These are phyloP conservation scores for Propithecus perrieri DNA, from an alignment of 2,797 vertebrate species.

Conservation along the genomic window DNA sequence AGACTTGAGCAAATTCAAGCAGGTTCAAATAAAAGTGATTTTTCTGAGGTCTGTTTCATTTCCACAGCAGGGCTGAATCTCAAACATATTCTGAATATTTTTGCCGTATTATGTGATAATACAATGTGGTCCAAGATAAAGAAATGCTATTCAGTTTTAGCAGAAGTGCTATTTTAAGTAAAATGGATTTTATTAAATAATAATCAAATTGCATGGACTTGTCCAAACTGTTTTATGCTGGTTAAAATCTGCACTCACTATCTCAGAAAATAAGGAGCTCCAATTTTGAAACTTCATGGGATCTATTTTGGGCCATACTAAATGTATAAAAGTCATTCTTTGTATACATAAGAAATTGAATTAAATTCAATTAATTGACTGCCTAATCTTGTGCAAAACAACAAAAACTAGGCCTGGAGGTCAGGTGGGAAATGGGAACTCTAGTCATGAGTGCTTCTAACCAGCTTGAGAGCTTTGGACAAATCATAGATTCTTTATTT, in stretches of 20 bases:
- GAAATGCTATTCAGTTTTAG: conserved; percentile 1
- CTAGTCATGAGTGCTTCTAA: not conserved
- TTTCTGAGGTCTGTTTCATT: not conserved
- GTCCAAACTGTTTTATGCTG: not conserved
- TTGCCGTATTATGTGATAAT: not conserved
- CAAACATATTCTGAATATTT: conserved; percentile 28
- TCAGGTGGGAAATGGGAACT: not conserved
- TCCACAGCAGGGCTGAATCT: not conserved
- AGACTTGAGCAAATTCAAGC: not conserved
- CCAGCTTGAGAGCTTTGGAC: not conserved
- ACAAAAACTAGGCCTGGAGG: not conserved
- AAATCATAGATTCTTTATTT: not conserved
- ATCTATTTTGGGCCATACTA: not conserved
- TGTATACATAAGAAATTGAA: not conserved
- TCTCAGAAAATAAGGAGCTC: not conserved
- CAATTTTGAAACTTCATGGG: not conserved
- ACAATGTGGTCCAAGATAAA: not conserved
- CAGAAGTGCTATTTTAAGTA: conserved; percentile 12
- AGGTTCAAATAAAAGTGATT: not conserved
- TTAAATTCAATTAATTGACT: not conserved
- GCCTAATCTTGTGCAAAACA: not conserved
- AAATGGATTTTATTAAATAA: conserved; percentile 22
- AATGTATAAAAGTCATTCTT: not conserved
- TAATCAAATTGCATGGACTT: not conserved
- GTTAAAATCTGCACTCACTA: not conserved